Conservation (phyloP, 2,888 invertebrate species). For the Pristionchus entomophagus region DNA sequence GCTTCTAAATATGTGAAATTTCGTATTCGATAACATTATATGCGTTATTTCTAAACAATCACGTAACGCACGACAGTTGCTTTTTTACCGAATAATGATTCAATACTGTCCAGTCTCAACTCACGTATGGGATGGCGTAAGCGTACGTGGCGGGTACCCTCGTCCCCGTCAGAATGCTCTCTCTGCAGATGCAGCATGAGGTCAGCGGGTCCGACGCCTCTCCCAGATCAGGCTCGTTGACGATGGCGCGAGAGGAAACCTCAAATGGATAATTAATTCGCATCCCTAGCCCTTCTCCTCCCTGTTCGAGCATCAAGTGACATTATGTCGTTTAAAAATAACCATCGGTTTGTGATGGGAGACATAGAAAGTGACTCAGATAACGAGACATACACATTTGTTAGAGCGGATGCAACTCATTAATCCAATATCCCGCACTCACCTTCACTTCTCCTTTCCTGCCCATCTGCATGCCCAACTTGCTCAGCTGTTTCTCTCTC, state of each 20-base stretch:
- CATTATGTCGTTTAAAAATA: background rate
- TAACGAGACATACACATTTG: too few species aligned
- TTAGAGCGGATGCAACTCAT: too few species aligned
- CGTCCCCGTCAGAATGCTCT: slow-evolving; percentile 53
- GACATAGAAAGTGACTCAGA: too few species aligned
- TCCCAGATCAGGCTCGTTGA: slow-evolving; percentile 60
- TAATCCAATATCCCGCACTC: too few species aligned
- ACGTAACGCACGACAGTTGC: too few species aligned
- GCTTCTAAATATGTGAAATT: background rate
- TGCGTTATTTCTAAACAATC: too few species aligned
- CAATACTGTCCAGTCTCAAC: too few species aligned
- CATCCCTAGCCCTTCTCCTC: too few species aligned
- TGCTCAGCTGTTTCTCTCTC: slow-evolving; percentile 93
- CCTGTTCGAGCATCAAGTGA: background rate
- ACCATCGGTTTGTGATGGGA: background rate
- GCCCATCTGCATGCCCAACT: slow-evolving; percentile 84
- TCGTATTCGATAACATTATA: too few species aligned
- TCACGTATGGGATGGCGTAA: slow-evolving; percentile 3
- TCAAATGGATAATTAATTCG: background rate
- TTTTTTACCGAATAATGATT: background rate
- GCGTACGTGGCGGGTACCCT: slow-evolving; percentile 51
- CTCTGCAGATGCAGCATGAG: slow-evolving; percentile 64
- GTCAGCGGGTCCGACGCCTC: slow-evolving; percentile 54
- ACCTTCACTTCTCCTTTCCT: slow-evolving; percentile 60
- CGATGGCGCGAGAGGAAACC: slow-evolving; percentile 57